Evolutionary conservation across 2,113 vertebrate genomes (phyloP), one percentile per base, ranked within the genome.

Genomic region (Terrapene triunguis): DNA sequence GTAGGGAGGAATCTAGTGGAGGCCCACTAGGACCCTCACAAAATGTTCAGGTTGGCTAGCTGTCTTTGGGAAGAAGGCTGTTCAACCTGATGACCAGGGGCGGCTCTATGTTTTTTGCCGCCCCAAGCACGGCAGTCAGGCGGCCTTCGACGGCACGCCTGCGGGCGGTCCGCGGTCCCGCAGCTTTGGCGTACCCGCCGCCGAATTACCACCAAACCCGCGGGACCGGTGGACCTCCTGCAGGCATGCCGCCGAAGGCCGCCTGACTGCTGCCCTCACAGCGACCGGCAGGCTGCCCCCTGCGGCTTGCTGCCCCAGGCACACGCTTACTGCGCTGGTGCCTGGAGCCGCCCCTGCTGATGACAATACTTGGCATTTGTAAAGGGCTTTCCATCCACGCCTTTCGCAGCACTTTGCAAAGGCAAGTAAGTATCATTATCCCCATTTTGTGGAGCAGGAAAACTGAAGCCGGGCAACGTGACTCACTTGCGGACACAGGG

Each of bases 41-140:
- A 72, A 50, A 57, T 72, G 38, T 10, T 35, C 2, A 0, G 5
- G 2, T 24, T 1, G 44, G 10, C 13, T 59, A 0, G 8, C 82
- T 59, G 42, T 21, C 81, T 16, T 42, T 65, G 22, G 1, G 14
- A 0, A 47, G 57, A 24, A 89, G 80, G 84, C 90, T 1, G 8
- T 72, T 80, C 82, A 90, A 38, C 44, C 74, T 59, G 38, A 35
- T 42, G 54, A 35, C 42, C 44, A 44, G 44, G 44, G 44, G 44
- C 44, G 6, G 44, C 44, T 44, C 44, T 44, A 44, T 44, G 44
- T 44, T 44, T 44, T 44, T 44, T 44, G 44, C 44, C 44, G 44
- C 44, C 44, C 44, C 44, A 44, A 44, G 44, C 44, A 44, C 2
- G 44, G 44, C 44, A 44, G 44, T 44, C 44, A 44, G 44, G 44